A percentile compares a stretch with the other conserved stretches of the same genome.
Evolutionary conservation across 2,113 vertebrate species (phyloP).

Genomic region (Motacilla tschutschensis): DNA sequence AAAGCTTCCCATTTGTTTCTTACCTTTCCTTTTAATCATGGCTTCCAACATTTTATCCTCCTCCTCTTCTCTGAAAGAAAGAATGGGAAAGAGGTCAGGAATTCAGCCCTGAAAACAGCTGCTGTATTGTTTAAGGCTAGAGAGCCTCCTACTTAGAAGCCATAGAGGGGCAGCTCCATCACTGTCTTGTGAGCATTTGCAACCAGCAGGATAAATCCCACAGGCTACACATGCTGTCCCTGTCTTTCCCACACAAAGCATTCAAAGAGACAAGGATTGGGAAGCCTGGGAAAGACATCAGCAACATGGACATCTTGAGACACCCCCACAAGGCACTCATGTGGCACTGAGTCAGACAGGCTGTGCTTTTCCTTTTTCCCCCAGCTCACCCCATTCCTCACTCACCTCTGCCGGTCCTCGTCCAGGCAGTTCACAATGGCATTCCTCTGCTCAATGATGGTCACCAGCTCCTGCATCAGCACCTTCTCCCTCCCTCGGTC

Average conservation of each 20-base stretch:
- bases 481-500: conserved; percentile 81
- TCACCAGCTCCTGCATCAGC: conserved; percentile 85
- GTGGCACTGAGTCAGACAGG: rapidly evolving
- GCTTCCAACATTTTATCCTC: conserved; percentile 87
- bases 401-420: conserved; percentile 89
- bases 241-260: not conserved
- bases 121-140: not conserved
- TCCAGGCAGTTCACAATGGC: conserved; percentile 90
- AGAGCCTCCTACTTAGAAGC: not conserved
- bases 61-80: conserved; percentile 82
- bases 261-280: not conserved
- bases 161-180: not conserved
- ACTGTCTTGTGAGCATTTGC: not conserved
- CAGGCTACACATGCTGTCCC: not conserved
- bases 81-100: conserved; percentile 25
- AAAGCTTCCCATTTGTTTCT: not conserved
- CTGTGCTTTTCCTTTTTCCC: not conserved
- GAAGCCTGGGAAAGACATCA: not conserved
- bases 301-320: not conserved
- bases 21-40: conserved; percentile 88
- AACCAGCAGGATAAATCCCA: not conserved
- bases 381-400: not conserved
- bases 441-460: conserved; percentile 89
- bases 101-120: not conserved
- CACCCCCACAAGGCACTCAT: rapidly evolving